Conservation (phyloP, 2,888 invertebrate species). For the Pantelozetes paolii region DNA sequence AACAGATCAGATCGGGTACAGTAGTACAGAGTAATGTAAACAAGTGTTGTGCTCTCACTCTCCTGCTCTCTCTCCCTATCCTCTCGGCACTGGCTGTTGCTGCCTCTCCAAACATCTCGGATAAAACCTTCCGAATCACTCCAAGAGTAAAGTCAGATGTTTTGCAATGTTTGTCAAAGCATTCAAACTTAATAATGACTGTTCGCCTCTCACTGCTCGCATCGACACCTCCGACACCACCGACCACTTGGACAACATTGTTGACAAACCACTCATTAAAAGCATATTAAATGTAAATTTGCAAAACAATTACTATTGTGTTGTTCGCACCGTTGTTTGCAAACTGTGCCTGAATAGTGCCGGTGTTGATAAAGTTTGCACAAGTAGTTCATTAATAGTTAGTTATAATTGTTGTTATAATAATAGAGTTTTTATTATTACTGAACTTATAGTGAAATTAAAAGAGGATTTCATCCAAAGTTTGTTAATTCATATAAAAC, state of each 20-base stretch:
- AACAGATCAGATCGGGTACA: constrained; percentile 33
- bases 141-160: neutral
- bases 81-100: neutral
- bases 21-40: constrained; percentile 24
- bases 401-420: neutral
- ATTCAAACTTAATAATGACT: constrained; percentile 35
- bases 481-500: neutral
- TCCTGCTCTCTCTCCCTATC: neutral
- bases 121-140: too few relatives aligned
- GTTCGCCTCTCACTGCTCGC: constrained; percentile 16
- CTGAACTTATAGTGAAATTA: neutral
- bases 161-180: constrained; percentile 31
- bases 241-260: neutral
- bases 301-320: neutral
- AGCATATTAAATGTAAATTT: constrained; percentile 26
- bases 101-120: neutral
- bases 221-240: neutral
- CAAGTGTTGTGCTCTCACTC: constrained; percentile 16
- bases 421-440: neutral
- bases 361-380: neutral
- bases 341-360: neutral
- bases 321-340: neutral
- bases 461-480: neutral
- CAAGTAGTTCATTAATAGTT: neutral
- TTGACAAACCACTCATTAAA: neutral